Base-by-base conservation (phyloP, 2,888 invertebrate genomes). In the Incurvaria masculella region DNA sequence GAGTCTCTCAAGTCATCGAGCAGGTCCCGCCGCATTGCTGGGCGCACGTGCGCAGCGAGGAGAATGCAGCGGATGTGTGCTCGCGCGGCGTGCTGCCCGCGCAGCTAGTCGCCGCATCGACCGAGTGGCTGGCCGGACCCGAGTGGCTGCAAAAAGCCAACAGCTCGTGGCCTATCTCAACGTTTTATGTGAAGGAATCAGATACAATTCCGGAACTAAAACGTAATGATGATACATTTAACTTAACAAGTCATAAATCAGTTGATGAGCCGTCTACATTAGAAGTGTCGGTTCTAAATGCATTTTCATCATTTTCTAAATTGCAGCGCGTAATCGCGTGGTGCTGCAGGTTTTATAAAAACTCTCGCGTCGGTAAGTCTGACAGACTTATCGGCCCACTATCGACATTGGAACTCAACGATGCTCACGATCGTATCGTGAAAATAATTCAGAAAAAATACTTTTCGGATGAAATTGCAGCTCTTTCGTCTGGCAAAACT, bases 1-100 rank as follows among this genome's bases (percentile, higher is more conserved):
- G 56, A 4, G 42, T 45, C 18, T 49, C 53, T 2, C 49, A 52
- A 39, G 49, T 54, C 44, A 26, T 48, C 3, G 33, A 33, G 8
- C 11, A 14, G 33, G 3, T 33, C 11, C 33, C 33, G 4, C 33
- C 33, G 14, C 33, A 33, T 8, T n/a, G 33, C 11, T 33, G 33
- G 33, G 33, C 33, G 8, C 33, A 33, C 33, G 33, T 33, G 33
- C 8, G 14, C 33, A 33, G 33, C 14, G 33, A 33, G 33, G 11
- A 33, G 11, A 33, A 33, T n/a, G 33, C 33, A 4, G 33, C 33
- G 14, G 33, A 33, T n/a, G 33, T 33, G 33, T 33, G 33, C 14
- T 33, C 33, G 3, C 33, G 33, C 11, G 33, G 33, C 4, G 14
- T n/a, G 14, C 33, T 33, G 4, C 33, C 33, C 33, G 33, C 8